Percentiles rank a stretch among this genome's conserved stretches.
Conservation (phyloP, 1,140 invertebrate species). For the Lepeophtheirus salmonis region DNA sequence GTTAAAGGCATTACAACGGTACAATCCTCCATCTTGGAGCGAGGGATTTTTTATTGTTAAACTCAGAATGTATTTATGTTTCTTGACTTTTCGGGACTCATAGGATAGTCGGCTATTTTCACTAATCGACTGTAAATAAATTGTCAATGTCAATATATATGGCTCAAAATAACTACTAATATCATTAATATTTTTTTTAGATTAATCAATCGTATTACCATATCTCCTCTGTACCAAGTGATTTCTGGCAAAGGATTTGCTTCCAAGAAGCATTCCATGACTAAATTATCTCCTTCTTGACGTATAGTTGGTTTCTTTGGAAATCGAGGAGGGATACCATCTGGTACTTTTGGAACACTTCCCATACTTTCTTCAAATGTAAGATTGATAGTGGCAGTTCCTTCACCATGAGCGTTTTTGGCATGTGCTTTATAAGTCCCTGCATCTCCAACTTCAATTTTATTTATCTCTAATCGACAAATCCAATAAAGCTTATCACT, state of each 20-base stretch:
- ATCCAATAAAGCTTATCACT: constrained; percentile 71
- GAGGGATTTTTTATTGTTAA: constrained; percentile 84
- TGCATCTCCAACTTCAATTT: constrained; percentile 60
- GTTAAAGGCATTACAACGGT: constrained; percentile 97
- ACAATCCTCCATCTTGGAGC: constrained; percentile 86
- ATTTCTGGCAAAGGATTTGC: constrained; percentile 85
- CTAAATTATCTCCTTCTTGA: constrained; percentile 74
- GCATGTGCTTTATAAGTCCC: constrained; percentile 84
- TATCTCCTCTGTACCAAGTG: constrained; percentile 51
- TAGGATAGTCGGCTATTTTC: constrained; percentile 65
- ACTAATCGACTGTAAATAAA: constrained; percentile 50
- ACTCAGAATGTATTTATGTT: constrained; percentile 71
- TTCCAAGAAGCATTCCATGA: constrained; percentile 89
- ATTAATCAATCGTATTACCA: constrained; percentile 19
- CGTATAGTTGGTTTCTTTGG: constrained; percentile 91
- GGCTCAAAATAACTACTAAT: too few relatives aligned
- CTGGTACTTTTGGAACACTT: constrained; percentile 15
- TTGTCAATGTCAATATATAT: too few relatives aligned
- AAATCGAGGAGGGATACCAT: constrained; percentile 33
- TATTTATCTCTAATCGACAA: constrained; percentile 58
- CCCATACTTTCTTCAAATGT: constrained; percentile 62
- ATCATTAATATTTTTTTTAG: too few relatives aligned
- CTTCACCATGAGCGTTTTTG: constrained; percentile 75
- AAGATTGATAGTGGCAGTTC: constrained; percentile 79
- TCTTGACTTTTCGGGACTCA: constrained; percentile 57